Conservation (phyloP, 2,797 vertebrate genomes). For the Echiichthys vipera region DNA sequence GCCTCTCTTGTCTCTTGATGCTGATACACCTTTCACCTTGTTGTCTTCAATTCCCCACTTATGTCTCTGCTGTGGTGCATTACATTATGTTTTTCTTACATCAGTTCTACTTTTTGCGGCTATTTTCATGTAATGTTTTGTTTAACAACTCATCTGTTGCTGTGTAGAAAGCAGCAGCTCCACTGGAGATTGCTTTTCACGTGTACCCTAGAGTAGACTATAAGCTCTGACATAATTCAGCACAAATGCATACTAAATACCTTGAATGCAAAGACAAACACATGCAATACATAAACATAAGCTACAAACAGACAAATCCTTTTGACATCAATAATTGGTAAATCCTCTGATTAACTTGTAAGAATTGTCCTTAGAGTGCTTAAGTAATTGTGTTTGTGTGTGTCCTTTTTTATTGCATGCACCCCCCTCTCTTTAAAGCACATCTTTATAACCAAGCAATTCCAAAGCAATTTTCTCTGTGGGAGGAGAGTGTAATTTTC, state of each 20-base stretch:
- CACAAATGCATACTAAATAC: constrained; percentile 44
- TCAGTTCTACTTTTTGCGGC: constrained; percentile 2
- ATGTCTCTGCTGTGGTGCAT: constrained; percentile 17
- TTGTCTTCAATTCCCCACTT: constrained; percentile 37
- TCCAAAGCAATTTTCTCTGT: constrained; percentile 91
- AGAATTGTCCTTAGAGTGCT: constrained; percentile 83
- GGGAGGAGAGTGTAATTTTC: constrained; percentile 91
- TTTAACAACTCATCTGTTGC: constrained; percentile 30
- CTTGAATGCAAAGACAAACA: constrained; percentile 46
- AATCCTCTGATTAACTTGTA: constrained; percentile 84
- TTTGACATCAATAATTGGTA: constrained; percentile 85
- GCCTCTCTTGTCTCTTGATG: constrained; percentile 50
- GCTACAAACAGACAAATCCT: constrained; percentile 69
- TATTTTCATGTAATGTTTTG: constrained; percentile 15
- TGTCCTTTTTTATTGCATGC: constrained; percentile 81
- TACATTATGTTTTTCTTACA: constrained; percentile 14
- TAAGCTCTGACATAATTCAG: constrained; percentile 8
- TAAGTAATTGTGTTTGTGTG: constrained; percentile 87
- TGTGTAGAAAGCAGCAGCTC: constrained; percentile 15
- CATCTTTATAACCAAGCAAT: constrained; percentile 91
- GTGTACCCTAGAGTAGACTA: not conserved
- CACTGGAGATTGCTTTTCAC: constrained; percentile 15
- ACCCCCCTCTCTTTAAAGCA: constrained; percentile 82
- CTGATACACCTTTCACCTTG: constrained; percentile 50
- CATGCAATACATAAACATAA: constrained; percentile 45